These are phyloP conservation scores for Torymus auratus DNA, from an alignment of 2,888 invertebrate genomes.

Conservation along the genomic window DNA sequence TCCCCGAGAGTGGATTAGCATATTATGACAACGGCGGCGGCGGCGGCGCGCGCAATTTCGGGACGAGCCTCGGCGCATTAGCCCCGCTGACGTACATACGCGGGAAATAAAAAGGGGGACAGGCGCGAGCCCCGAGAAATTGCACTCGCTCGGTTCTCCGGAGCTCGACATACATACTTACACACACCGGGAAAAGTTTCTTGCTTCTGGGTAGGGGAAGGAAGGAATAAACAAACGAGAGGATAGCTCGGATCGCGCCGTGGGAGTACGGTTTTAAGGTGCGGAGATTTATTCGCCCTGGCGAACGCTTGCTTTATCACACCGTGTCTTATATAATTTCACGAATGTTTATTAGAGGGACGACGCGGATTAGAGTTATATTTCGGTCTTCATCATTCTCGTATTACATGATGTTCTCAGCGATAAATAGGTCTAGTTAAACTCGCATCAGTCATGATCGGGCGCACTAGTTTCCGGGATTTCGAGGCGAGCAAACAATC, in stretches of 20 bases:
- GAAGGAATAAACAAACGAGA: background rate
- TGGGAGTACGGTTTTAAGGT: conserved; percentile 6
- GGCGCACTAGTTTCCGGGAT: too few species aligned
- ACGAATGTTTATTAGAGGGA: background rate
- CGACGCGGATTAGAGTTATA: too few species aligned
- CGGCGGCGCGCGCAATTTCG: conserved; percentile 45
- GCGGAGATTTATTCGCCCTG: conserved; percentile 1
- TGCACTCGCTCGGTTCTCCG: background rate
- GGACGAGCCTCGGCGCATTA: conserved; percentile 33
- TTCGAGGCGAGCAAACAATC: too few species aligned
- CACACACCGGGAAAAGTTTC: conserved; percentile 11
- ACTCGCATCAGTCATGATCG: too few species aligned
- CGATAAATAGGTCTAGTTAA: too few species aligned
- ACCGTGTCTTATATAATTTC: background rate
- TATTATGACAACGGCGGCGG: conserved; percentile 47
- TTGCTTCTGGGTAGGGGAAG: background rate
- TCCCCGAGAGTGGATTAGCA: conserved; percentile 59
- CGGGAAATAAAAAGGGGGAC: conserved; percentile 22
- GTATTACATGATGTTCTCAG: too few species aligned
- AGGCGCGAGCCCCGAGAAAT: conserved; percentile 24
- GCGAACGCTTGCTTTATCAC: background rate
- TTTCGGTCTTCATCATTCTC: too few species aligned
- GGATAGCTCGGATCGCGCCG: background rate
- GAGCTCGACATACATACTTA: too few species aligned
- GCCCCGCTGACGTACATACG: conserved; percentile 20